Evolutionary conservation across 2,888 invertebrate species (phyloP).

Genomic region (Apodemia hepburni): DNA sequence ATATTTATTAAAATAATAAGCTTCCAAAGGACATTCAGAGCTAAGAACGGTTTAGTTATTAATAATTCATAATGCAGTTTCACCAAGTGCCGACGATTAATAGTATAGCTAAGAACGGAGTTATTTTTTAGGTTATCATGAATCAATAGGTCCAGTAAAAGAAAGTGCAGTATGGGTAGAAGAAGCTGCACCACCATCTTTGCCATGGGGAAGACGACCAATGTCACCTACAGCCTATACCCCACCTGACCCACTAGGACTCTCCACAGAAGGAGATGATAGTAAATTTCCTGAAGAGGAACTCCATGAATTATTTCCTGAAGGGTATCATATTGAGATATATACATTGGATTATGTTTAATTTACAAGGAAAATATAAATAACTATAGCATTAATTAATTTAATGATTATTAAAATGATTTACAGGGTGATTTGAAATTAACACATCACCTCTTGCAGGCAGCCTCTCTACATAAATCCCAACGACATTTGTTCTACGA

Average conservation of each 20-base stretch:
- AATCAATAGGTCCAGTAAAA: constrained; percentile 95
- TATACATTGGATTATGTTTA: neutral
- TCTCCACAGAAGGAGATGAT: constrained; percentile 95
- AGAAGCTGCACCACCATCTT: constrained; percentile 91
- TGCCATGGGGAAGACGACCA: constrained; percentile 91
- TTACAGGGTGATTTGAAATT: no score
- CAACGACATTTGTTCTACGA: no score
- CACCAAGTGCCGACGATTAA: no score
- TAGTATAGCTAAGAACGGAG: no score
- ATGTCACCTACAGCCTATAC: constrained; percentile 92
- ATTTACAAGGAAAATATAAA: no score
- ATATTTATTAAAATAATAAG: constrained; percentile 10
- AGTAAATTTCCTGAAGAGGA: constrained; percentile 95
- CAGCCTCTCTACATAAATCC: no score
- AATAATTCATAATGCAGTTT: no score
- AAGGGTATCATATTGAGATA: constrained; percentile 71
- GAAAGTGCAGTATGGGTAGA: constrained; percentile 99
- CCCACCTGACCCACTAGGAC: constrained; percentile 95
- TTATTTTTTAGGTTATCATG: constrained; percentile 84
- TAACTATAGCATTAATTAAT: no score
- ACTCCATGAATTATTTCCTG: constrained; percentile 92
- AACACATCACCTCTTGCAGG: no score
- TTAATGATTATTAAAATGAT: no score
- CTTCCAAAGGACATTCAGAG: neutral
- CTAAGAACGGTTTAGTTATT: neutral